Conservation (phyloP, 2,888 invertebrate genomes). For the Euspilapteryx auroguttella region DNA sequence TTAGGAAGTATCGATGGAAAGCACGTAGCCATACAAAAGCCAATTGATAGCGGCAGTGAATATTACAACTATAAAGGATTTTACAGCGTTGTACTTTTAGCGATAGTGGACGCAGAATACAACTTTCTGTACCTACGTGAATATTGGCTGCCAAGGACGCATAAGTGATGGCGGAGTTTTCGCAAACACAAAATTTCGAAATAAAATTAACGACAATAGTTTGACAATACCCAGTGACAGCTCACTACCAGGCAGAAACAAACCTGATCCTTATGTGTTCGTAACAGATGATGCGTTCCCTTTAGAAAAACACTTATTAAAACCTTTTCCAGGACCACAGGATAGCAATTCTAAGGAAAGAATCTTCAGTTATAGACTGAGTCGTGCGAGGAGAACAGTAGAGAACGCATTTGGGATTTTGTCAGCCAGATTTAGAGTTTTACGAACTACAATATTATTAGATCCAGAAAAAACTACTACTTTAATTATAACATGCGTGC, state of each 20-base stretch:
- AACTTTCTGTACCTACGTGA: conserved; percentile 10
- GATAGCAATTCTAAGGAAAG: conserved; percentile 10
- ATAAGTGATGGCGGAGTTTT: conserved; percentile 3
- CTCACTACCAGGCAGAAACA: conserved; percentile 8
- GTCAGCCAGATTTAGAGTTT: conserved; percentile 8
- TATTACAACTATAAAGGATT: conserved; percentile 16
- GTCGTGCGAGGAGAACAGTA: conserved; percentile 11
- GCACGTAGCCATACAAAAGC: conserved; percentile 11
- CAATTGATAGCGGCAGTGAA: conserved; percentile 11
- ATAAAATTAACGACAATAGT: conserved; percentile 7
- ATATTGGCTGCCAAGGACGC: conserved; percentile 5
- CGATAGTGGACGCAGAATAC: conserved; percentile 8
- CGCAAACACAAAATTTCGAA: conserved; percentile 8
- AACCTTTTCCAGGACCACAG: conserved; percentile 11
- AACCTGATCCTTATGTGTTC: conserved; percentile 10
- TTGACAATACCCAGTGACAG: conserved; percentile 8
- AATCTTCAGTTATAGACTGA: conserved; percentile 11
- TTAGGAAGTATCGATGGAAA: conserved; percentile 13
- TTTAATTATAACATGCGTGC: conserved; percentile 11
- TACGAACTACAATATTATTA: conserved; percentile 11
- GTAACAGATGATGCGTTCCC: conserved; percentile 11
- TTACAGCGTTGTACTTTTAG: conserved; percentile 11
- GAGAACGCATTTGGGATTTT: conserved; percentile 10
- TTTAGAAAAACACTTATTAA: conserved; percentile 9
- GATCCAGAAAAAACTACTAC: conserved; percentile 11